Evolutionary conservation across 2,797 vertebrate genomes (phyloP), one percentile per base, ranked within the genome.

Genomic region (Euthynnus affinis): DNA sequence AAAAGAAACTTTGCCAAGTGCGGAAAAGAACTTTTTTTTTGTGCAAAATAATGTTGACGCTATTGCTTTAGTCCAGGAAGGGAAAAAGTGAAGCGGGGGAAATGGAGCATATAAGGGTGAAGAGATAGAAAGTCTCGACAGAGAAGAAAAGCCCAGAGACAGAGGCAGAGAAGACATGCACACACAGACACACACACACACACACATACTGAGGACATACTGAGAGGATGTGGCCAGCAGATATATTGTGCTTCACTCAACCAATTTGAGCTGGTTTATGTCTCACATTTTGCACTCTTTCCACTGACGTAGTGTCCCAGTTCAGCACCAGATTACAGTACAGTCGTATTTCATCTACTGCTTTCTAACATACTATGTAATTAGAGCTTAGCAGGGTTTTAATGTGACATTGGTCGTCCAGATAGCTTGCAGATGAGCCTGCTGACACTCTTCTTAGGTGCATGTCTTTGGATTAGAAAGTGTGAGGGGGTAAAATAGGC

Each of bases 371-470:
- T 81, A 78, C 67, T 63, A 27, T 84, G 74, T 88, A 90, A 91
- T 93, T 90, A 88, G 66, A 82, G 81, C 68, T 92, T 88, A 89
- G 82, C 74, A 2, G 85, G 74, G 76, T 84, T 88, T 91, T 87
- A 90, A 91, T 87, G 65, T 76, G 74, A 85, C 81, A 85, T 65
- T 83, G 76, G 74, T 67, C 44, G 15, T 40, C 65, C 74, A 59
- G 66, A 78, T 65, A 74, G 60, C 78, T 76, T 12, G 17, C 62
- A 87, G 83, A 90, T 75, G 74, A 86, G 74, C 59, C 53, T 2
- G 52, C 63, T 76, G 83, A 88, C 80, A 71, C 72, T 87, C 71
- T 62, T 74, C 62, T 68, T 60, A 63, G 66, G 70, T 63, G 18
- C 63, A 18, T 68, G 76, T 87, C 72, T 81, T 81, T 71, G 82